phyloP scores from a whole-genome alignment of 2,888 invertebrate species.

The Nebria brevicollis region DNA sequence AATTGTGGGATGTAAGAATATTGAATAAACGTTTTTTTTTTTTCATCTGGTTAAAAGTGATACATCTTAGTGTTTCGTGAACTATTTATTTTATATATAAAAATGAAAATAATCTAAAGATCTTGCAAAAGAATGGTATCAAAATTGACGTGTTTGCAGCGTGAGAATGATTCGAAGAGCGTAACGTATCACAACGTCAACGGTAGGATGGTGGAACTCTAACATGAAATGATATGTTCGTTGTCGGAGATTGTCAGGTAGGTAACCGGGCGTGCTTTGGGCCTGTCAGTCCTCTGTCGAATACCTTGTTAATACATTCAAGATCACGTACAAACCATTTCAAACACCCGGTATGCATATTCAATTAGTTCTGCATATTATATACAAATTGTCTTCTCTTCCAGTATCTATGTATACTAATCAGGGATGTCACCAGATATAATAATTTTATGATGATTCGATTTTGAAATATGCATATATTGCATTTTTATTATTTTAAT shows the following conservation, averaged over 20 bases:
- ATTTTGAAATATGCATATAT: background rate
- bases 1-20: too few species aligned
- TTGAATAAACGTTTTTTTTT: too few species aligned
- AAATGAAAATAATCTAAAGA: background rate
- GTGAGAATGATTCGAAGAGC: background rate
- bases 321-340: background rate
- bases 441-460: background rate
- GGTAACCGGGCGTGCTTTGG: background rate
- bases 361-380: background rate
- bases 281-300: background rate
- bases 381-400: background rate
- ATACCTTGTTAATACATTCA: background rate
- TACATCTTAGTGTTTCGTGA: background rate
- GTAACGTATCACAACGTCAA: background rate
- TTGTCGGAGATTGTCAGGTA: background rate
- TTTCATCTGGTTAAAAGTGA: too few species aligned
- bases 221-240: background rate
- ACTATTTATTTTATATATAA: background rate
- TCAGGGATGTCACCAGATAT: background rate
- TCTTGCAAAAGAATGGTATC: background rate
- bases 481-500: background rate
- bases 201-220: background rate
- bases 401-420: background rate
- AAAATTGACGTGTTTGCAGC: background rate
- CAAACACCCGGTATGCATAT: constrained; percentile 1